Base-by-base conservation (phyloP, 2,113 vertebrate genomes). In the Antennarius striatus region DNA sequence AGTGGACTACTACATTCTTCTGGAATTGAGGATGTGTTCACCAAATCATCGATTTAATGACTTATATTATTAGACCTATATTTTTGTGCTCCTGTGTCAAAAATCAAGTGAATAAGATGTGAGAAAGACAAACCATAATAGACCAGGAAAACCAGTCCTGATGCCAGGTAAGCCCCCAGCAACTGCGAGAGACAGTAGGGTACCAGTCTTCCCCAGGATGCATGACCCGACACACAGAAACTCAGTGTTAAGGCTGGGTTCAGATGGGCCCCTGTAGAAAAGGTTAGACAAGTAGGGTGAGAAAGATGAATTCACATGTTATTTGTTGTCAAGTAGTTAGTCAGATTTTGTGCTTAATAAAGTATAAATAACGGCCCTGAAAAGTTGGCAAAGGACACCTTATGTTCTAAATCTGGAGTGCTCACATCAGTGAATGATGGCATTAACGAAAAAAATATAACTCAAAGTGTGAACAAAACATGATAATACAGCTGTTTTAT, bases 231-330 rank as follows among this genome's bases (percentile, higher is more conserved):
- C 50, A 93, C 75, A 73, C 94, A 95, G 88, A 96, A 88, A 77
- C 92, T 77, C 6, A 98, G 56, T 40, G 94, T 91, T 62, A 95
- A 94, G 0, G 96, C 94, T 0, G 95, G 96, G 71, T 98, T 98
- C 78, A 98, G 83, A 67, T 97, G 95, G 32, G 95, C 95, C 0
- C 95, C 96, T 97, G 10, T 4, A 22, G 22, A 67, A n/a, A 55
- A 49, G 50, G 48, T 43, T 17, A 61, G 16, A 61, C 1, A 11
- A 12, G 56, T 36, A 16, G 13, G 6, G 68, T 55, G 10, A n/a
- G 32, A 66, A 36, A 36, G 32, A 36, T 36, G 32, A 36, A 52
- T 4, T 77, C 14, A 56, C 45, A n/a, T n/a, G 65, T 66, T 55
- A 82, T 56, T 60, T 72, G 39, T 42, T 13, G 62, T 28, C 10